phyloP scores from a whole-genome alignment of 1,140 invertebrate species.

The Glossosoma conforme region DNA sequence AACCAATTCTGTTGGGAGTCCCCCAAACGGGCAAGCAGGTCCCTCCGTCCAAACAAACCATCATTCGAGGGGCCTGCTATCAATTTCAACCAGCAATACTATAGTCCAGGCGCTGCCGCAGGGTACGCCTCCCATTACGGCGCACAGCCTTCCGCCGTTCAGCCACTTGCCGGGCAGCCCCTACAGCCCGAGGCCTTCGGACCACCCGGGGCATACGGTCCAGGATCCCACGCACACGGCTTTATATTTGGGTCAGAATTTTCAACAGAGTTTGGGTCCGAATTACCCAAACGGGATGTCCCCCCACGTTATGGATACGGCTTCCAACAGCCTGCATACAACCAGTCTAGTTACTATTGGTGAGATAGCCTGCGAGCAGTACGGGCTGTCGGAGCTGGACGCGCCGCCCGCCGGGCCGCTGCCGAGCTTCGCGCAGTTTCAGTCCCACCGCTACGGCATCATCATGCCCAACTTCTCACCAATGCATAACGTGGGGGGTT shows the following conservation, averaged over 20 bases:
- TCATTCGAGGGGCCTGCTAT: constrained; percentile 79
- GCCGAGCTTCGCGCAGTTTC: constrained; percentile 60
- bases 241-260: constrained; percentile 54
- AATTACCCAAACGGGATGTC: constrained; percentile 75
- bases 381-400: constrained; percentile 44
- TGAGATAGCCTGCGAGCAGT: constrained; percentile 50
- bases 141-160: constrained; percentile 52
- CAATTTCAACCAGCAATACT: constrained; percentile 57
- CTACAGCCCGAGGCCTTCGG: constrained; percentile 49
- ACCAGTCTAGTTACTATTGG: constrained; percentile 67
- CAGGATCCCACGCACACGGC: constrained; percentile 56
- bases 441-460: constrained; percentile 52
- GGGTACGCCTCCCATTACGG: constrained; percentile 54
- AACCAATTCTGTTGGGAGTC: constrained; percentile 57
- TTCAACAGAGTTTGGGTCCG: constrained; percentile 53
- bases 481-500: constrained; percentile 66
- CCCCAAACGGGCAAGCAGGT: constrained; percentile 89
- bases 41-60: constrained; percentile 63
- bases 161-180: constrained; percentile 51
- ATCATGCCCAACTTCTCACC: constrained; percentile 50
- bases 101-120: constrained; percentile 49
- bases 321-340: constrained; percentile 62
- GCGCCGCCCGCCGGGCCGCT: constrained; percentile 51
- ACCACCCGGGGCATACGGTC: constrained; percentile 51
- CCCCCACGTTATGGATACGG: constrained; percentile 75